Conservation (phyloP, 2,797 vertebrate species). For the Cuculus canorus region DNA sequence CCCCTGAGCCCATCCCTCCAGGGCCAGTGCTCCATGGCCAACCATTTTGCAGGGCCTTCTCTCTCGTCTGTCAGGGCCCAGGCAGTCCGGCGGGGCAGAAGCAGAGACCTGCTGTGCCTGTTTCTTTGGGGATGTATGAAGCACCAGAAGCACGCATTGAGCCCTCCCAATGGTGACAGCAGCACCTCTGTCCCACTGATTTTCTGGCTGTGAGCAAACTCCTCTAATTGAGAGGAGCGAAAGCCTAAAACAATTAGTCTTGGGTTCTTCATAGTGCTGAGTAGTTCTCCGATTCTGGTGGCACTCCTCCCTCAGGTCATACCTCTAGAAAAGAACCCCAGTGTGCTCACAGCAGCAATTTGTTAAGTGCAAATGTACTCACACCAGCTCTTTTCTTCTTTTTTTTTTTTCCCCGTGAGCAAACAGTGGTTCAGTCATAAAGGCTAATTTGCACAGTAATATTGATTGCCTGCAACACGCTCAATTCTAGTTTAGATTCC, state of each 20-base stretch:
- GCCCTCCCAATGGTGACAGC: rapidly evolving
- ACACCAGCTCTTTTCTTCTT: rapidly evolving
- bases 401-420: not conserved
- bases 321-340: not conserved
- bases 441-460: conserved; percentile 74
- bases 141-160: not conserved
- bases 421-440: conserved; percentile 58
- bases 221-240: not conserved
- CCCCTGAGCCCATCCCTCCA: not conserved
- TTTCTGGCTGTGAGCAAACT: not conserved
- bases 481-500: conserved; percentile 71
- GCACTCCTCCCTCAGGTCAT: not conserved
- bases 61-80: rapidly evolving
- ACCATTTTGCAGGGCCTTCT: rapidly evolving
- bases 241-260: not conserved
- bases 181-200: not conserved
- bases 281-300: not conserved
- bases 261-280: not conserved
- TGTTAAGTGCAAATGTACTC: not conserved
- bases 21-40: not conserved
- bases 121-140: not conserved
- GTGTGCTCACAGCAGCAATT: not conserved
- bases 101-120: not conserved
- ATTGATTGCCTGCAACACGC: conserved; percentile 62
- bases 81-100: not conserved